Evolutionary conservation across 2,797 vertebrate genomes (phyloP).

Genomic region (Eupleurogrammus muticus): DNA sequence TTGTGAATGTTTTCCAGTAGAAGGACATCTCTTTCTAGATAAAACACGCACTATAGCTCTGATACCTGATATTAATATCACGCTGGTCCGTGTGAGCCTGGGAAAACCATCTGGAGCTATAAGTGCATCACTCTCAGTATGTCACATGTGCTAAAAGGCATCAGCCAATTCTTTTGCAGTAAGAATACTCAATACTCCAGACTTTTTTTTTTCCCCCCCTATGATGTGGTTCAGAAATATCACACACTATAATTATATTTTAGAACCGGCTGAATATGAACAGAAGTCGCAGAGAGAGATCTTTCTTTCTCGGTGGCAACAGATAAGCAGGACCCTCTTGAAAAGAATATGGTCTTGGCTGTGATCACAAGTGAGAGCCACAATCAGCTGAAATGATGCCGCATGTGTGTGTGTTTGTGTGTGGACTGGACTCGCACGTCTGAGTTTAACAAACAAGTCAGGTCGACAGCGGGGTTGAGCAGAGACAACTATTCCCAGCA

Average conservation of each 20-base stretch:
- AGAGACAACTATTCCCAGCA: conserved; percentile 12
- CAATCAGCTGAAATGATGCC: conserved; percentile 13
- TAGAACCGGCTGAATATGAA: conserved; percentile 44
- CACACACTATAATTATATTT: conserved; percentile 35
- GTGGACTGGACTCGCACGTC: neutral
- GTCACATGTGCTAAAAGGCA: conserved; percentile 38
- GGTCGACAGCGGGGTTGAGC: conserved; percentile 4
- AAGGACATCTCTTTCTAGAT: neutral
- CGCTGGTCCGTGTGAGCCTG: conserved; percentile 1
- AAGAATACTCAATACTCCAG: conserved; percentile 31
- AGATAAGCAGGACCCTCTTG: conserved; percentile 16
- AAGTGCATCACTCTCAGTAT: neutral
- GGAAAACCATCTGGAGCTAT: neutral
- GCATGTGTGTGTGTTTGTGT: conserved; percentile 12
- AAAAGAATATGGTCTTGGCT: conserved; percentile 28
- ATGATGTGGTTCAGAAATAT: conserved; percentile 35
- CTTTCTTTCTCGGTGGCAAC: conserved; percentile 25
- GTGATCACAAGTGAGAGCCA: neutral
- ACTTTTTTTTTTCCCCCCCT: conserved; percentile 26
- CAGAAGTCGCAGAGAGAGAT: conserved; percentile 28
- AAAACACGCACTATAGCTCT: neutral
- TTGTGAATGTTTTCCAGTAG: neutral
- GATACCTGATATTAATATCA: conserved; percentile 18
- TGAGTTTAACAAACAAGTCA: conserved; percentile 17
- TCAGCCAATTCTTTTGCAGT: conserved; percentile 26